These are phyloP conservation scores for Avahi laniger DNA, from an alignment of 2,797 vertebrate species.

Conservation along the genomic window DNA sequence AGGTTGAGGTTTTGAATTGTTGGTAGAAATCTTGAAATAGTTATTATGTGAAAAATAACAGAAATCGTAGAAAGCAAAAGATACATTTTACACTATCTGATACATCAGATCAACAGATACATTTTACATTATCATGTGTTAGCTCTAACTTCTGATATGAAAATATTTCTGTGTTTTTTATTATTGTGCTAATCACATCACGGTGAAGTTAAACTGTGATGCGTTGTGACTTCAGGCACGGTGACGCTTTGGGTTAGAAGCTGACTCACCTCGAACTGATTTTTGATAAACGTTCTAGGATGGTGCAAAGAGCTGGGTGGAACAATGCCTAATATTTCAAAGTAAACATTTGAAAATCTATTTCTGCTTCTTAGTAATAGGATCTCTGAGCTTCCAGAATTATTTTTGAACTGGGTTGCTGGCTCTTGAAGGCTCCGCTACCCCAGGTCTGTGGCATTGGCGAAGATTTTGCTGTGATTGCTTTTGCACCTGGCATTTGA, in stretches of 20 bases:
- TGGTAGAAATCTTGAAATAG: slow-evolving; percentile 4
- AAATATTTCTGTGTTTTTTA: background rate
- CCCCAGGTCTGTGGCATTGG: background rate
- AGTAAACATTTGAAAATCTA: slow-evolving; percentile 67
- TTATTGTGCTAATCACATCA: background rate
- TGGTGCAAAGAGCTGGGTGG: slow-evolving; percentile 51
- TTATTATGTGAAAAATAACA: background rate
- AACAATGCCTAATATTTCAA: slow-evolving; percentile 68
- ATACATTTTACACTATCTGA: background rate
- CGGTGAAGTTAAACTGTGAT: background rate
- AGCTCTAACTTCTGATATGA: background rate
- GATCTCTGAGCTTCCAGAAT: slow-evolving; percentile 60
- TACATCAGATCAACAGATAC: background rate
- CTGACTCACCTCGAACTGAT: slow-evolving; percentile 44
- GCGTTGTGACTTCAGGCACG: background rate
- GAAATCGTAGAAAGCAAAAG: background rate
- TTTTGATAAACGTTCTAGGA: slow-evolving; percentile 56
- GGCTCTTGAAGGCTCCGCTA: slow-evolving; percentile 17
- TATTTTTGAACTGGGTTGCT: slow-evolving; percentile 49
- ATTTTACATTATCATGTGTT: background rate
- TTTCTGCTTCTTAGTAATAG: slow-evolving; percentile 73
- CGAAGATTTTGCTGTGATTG: slow-evolving; percentile 29
- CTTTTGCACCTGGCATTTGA: slow-evolving; percentile 65
- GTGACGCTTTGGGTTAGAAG: slow-evolving; percentile 51
- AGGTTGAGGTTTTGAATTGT: background rate